These are phyloP conservation scores for Halichoerus grypus DNA, from an alignment of 2,113 vertebrate species.

Conservation along the genomic window DNA sequence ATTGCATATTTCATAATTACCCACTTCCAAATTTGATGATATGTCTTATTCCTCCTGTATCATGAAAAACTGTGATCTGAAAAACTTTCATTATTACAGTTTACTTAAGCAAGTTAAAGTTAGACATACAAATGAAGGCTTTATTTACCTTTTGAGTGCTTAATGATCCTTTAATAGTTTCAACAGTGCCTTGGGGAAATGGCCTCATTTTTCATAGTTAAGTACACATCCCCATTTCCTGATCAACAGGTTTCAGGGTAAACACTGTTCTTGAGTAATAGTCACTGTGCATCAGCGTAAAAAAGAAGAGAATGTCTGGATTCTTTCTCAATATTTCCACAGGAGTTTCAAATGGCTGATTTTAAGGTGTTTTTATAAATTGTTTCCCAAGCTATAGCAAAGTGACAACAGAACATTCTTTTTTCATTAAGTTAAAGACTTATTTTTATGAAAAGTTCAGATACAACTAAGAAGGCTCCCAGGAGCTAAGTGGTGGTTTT, in stretches of 20 bases:
- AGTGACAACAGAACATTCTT: neutral
- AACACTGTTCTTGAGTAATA: neutral
- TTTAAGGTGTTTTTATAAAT: neutral
- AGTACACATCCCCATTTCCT: constrained; percentile 59
- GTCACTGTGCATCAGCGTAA: neutral
- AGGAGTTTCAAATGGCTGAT: neutral
- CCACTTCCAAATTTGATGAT: neutral
- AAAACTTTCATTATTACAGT: neutral
- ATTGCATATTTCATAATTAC: neutral
- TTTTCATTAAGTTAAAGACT: neutral
- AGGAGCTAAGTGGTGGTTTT: neutral
- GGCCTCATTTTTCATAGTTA: constrained; percentile 57
- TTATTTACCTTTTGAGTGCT: constrained; percentile 37
- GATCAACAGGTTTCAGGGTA: constrained; percentile 66
- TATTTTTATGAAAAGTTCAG: constrained; percentile 3
- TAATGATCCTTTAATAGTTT: constrained; percentile 36
- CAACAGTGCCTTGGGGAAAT: constrained; percentile 5
- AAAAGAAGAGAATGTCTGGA: neutral
- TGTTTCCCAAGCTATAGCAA: neutral
- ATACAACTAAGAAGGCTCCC: neutral
- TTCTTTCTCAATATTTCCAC: neutral
- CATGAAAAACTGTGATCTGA: neutral
- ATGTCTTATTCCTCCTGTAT: neutral
- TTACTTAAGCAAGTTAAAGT: constrained; percentile 61
- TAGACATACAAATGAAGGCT: neutral